Evolutionary conservation across 2,113 vertebrate species (phyloP).

Genomic region (Sinocyclocheilus anophthalmus): DNA sequence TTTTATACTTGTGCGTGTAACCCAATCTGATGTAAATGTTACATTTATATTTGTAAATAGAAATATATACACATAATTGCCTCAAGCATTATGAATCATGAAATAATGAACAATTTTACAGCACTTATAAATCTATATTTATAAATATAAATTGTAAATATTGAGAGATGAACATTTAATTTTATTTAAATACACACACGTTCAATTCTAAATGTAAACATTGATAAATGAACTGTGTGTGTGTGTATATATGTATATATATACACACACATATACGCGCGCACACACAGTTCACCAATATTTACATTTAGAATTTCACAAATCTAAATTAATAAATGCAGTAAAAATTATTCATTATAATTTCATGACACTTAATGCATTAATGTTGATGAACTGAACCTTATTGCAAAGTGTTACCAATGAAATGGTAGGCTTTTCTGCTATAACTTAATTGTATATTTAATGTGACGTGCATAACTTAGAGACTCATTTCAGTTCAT

Average conservation of each 20-base stretch:
- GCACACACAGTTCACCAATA: no score
- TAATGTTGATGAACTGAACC: background rate
- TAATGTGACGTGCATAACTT: background rate
- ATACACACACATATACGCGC: no score
- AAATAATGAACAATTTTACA: background rate
- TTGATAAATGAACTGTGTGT: no score
- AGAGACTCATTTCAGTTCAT: constrained; percentile 31
- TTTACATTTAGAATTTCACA: no score
- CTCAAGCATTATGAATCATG: background rate
- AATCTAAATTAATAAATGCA: background rate
- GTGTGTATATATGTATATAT: no score
- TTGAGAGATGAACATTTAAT: background rate
- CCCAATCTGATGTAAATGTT: background rate
- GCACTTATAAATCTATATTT: background rate
- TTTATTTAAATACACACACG: no score
- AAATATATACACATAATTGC: constrained; percentile 9
- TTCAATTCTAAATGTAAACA: no score
- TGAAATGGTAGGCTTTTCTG: background rate
- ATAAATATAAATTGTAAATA: background rate
- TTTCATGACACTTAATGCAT: background rate
- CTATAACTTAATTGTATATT: no score
- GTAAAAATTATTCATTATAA: background rate
- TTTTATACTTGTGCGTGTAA: constrained; percentile 19
- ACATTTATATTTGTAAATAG: background rate
- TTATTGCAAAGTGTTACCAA: no score